Conservation (phyloP, 2,888 invertebrate genomes). For the Cephus rjabovi region DNA sequence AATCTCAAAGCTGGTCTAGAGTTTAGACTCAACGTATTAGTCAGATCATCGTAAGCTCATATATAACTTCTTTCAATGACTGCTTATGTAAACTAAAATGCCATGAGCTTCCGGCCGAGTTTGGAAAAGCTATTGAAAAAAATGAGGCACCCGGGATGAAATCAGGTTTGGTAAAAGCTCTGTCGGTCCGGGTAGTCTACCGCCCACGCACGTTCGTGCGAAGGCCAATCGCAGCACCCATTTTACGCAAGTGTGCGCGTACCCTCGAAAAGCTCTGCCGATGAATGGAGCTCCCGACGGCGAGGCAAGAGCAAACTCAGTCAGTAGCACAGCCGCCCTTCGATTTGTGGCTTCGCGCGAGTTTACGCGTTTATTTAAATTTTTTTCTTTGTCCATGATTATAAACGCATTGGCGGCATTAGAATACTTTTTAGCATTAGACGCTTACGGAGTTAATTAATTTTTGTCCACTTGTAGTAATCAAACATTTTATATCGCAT, state of each 20-base stretch:
- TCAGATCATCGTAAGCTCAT: not conserved
- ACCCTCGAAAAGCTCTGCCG: conserved; percentile 40
- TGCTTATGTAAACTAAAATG: not conserved
- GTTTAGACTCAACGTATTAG: not conserved
- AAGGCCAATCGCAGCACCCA: conserved; percentile 44
- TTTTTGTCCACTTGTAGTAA: not conserved
- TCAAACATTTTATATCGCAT: not conserved
- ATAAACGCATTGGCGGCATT: not conserved
- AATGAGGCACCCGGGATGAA: not conserved
- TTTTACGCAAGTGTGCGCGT: conserved; percentile 46
- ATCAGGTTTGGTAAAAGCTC: conserved; percentile 25
- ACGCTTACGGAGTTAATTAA: not conserved
- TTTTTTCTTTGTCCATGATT: not conserved
- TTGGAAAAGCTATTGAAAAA: not conserved
- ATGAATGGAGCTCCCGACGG: conserved; percentile 44
- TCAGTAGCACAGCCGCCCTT: conserved; percentile 44
- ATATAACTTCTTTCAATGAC: not conserved
- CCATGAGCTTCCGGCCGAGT: not conserved
- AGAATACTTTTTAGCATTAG: not conserved
- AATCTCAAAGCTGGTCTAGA: not conserved
- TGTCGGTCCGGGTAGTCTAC: conserved; percentile 13
- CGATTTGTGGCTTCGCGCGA: conserved; percentile 27
- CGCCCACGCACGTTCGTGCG: conserved; percentile 37
- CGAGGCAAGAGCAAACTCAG: conserved; percentile 34
- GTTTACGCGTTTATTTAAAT: conserved; percentile 2